Base-by-base conservation (phyloP, 35 echinoderm and acorn worm genomes). In the Hemicentrotus pulcherrimus region DNA sequence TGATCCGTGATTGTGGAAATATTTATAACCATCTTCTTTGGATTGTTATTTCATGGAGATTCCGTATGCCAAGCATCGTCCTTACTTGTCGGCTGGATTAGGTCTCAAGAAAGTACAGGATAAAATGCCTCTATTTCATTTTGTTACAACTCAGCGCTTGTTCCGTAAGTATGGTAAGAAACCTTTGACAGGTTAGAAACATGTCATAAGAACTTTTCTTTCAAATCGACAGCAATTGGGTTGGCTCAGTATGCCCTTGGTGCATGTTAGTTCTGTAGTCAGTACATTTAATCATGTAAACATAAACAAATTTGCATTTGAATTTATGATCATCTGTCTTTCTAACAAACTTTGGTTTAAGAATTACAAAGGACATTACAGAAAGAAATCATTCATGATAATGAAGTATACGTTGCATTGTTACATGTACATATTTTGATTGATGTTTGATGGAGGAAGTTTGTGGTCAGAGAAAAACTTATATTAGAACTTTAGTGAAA, bases 111-210 rank as follows among this genome's bases (percentile, higher is more conserved):
- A 90, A 90, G 46, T 24, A 5, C 88, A 32, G 46, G 88, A 33
- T 16, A 90, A 90, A 47, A 90, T 93, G 91, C 91, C 91, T 47
- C 48, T 93, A 10, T n/a, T n/a, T n/a, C n/a, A n/a, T n/a, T 93
- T 93, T 47, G 48, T 93, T 32, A 58, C 91, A 13, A 93, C 46
- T 58, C 45, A 58, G 48, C 91, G 48, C 32, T n/a, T 93, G 13
- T 58, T 93, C 30, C 46, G 91, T 93, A 58, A 93, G 91, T 93
- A 93, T 58, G 2, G 31, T 55, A 2, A 55, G 50, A 10, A 55
- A 55, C 6, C 50, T 55, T 10, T 55, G 7, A 10, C 8, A 55
- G 50, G 50, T 55, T 55, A 55, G 50, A 55, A 55, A 55, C 50
- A 10, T 55, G 50, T 55, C 5, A 55, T 55, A 55, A 55, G 11